Conservation (phyloP, 2,113 vertebrate species). For the Ceratotherium simum region DNA sequence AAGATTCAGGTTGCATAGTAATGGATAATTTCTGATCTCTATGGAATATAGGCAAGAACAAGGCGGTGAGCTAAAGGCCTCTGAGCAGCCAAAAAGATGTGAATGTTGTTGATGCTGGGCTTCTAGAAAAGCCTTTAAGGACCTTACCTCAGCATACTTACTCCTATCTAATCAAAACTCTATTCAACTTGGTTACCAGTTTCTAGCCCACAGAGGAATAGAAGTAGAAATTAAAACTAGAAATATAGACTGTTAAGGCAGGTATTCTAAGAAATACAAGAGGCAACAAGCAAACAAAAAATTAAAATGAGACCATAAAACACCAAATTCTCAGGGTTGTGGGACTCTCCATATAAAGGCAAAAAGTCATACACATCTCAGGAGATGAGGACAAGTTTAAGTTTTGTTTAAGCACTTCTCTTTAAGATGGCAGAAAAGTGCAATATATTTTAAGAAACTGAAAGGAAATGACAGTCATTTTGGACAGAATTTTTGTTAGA, state of each 20-base stretch:
- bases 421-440: background rate
- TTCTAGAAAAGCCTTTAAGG: background rate
- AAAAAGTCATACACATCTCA: background rate
- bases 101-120: background rate
- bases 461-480: constrained; percentile 20
- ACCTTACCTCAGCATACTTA: background rate
- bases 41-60: background rate
- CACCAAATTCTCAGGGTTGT: background rate
- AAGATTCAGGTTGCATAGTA: background rate
- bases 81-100: background rate
- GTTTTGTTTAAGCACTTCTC: background rate
- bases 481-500: constrained; percentile 14
- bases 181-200: background rate
- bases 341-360: background rate
- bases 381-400: background rate
- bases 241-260: background rate
- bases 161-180: background rate
- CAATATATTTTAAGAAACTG: background rate
- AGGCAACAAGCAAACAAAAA: background rate
- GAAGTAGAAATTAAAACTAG: background rate
- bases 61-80: background rate
- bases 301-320: background rate
- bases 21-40: background rate
- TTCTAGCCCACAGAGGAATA: background rate
- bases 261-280: background rate